A percentile compares a stretch with the other conserved stretches of the same genome.
Evolutionary conservation across 2,797 vertebrate species (phyloP).

Genomic region (Streptopelia turtur): DNA sequence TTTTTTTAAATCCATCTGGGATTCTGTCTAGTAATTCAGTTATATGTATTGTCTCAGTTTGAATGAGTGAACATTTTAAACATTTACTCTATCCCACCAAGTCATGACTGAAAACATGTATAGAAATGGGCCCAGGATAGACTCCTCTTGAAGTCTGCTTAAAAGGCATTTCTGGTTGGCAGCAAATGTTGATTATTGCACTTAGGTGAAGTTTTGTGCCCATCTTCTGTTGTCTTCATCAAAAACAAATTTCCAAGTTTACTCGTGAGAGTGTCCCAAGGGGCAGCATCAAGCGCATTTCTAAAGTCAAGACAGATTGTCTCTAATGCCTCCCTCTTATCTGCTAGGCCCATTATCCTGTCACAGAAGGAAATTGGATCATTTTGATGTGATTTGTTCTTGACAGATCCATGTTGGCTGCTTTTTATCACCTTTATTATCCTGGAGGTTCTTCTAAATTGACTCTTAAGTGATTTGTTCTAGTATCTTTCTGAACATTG

Average conservation of each 20-base stretch:
- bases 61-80: neutral
- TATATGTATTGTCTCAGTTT: neutral
- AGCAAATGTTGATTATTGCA: neutral
- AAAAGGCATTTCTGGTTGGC: neutral
- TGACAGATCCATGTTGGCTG: slow-evolving; percentile 33
- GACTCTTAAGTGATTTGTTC: slow-evolving; percentile 22
- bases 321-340: neutral
- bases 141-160: neutral
- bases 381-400: slow-evolving; percentile 45
- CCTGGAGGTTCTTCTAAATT: slow-evolving; percentile 29
- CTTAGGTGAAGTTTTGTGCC: neutral
- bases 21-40: neutral
- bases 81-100: neutral
- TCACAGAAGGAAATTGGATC: neutral
- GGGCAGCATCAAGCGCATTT: neutral
- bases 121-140: neutral
- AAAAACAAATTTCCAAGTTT: neutral
- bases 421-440: slow-evolving; percentile 49
- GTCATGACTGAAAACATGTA: neutral
- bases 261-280: neutral
- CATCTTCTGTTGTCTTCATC: neutral
- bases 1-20: neutral
- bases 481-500: neutral
- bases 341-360: slow-evolving; percentile 5
- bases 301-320: neutral